Evolutionary conservation across 2,888 invertebrate genomes (phyloP).

Genomic region (Tinea trinotella): DNA sequence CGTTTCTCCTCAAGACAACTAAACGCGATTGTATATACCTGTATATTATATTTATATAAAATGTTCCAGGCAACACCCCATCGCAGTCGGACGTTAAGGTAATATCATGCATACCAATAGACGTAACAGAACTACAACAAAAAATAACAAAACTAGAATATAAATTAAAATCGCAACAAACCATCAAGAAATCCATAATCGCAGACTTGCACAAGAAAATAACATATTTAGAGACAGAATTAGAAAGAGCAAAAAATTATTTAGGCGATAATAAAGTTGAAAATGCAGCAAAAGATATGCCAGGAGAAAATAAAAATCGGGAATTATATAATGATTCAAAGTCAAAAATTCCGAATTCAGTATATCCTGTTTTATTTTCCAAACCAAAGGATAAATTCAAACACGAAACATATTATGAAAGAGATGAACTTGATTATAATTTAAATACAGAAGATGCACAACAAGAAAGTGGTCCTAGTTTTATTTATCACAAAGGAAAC

Average conservation of each 20-base stretch:
- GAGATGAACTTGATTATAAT: no score
- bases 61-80: slow-evolving; percentile 49
- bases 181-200: background rate
- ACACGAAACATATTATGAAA: no score
- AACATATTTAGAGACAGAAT: background rate
- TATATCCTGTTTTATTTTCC: no score
- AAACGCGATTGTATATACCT: background rate
- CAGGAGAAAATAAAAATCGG: no score
- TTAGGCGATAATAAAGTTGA: background rate
- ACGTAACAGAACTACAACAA: slow-evolving; percentile 58
- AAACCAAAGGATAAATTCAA: no score
- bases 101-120: slow-evolving; percentile 63
- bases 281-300: background rate
- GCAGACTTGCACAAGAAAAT: background rate
- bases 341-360: no score
- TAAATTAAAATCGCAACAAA: slow-evolving; percentile 29
- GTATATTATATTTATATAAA: no score
- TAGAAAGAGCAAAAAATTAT: background rate
- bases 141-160: slow-evolving; percentile 46
- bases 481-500: no score
- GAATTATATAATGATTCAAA: no score
- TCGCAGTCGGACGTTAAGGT: slow-evolving; percentile 64
- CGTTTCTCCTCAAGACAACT: background rate
- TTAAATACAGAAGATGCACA: no score
- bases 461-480: no score